Evolutionary conservation across 2,113 vertebrate genomes (phyloP).

Genomic region (Cheilinus undulatus): DNA sequence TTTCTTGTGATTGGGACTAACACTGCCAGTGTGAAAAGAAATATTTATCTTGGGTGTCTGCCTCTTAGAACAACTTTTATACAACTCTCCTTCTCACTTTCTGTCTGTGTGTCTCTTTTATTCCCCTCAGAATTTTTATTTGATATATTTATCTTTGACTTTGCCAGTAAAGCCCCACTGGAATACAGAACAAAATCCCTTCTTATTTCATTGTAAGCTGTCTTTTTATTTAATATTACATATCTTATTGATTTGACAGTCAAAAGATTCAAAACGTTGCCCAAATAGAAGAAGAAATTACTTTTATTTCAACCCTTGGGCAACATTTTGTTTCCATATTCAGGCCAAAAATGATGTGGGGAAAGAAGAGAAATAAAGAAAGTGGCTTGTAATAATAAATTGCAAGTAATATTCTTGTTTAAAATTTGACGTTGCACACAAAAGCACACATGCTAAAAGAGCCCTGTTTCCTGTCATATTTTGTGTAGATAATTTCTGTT

Average conservation of each 20-base stretch:
- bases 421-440: background rate
- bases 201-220: background rate
- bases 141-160: background rate
- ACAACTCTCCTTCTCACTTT: conserved; percentile 9
- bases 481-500: conserved; percentile 39
- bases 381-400: background rate
- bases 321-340: background rate
- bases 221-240: too few relatives aligned
- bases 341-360: background rate
- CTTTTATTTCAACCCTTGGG: background rate
- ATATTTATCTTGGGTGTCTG: conserved; percentile 45
- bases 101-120: conserved; percentile 8
- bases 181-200: background rate
- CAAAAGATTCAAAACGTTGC: background rate
- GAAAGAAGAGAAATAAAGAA: conserved; percentile 7
- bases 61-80: conserved; percentile 29
- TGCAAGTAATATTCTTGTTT: background rate
- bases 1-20: conserved; percentile 1
- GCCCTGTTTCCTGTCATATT: conserved; percentile 25
- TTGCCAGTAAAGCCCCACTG: background rate
- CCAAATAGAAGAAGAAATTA: background rate
- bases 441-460: background rate
- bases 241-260: background rate
- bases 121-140: background rate
- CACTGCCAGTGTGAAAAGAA: conserved; percentile 10